Base-by-base conservation (phyloP, 2,113 vertebrate species). In the Indicator maculatus region DNA sequence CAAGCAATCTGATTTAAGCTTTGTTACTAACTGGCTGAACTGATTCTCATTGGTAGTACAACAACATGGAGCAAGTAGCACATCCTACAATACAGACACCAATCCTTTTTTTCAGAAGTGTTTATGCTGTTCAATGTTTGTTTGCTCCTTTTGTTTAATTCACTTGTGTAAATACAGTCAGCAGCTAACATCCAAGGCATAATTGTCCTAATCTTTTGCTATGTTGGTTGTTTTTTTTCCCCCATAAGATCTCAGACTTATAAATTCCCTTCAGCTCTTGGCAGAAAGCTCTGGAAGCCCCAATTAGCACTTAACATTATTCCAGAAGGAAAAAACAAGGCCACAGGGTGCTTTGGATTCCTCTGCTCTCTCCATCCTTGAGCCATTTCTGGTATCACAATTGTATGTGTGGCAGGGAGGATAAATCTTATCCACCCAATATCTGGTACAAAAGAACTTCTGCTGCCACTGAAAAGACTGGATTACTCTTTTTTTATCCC, bases 101-200 rank as follows among this genome's bases (percentile, higher is more conserved):
- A 50, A 12, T 21, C 58, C 0, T 24, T 72, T 56, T 86, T 36
- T 13, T 21, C 45, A 36, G 23, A 71, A 74, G n/a, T 27, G 3
- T 70, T 86, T 76, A 66, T 79, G 27, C 3, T n/a, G 4, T 53
- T 80, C 39, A 61, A 12, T 39, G 15, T 71, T 76, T 94, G 13
- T 77, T 85, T 92, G 59, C 77, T 93, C 23, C 26, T 83, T 72
- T 33, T 67, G 55, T 86, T 91, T 90, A 74, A 67, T 75, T 86
- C 18, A 60, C n/a, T 69, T 67, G 8, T 65, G 18, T 86, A 96
- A 95, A 94, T 65, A 64, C 79, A 83, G 53, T 44, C 55, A 91
- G 36, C 58, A 93, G 72, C 28, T 74, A 71, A 38, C 53, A 75
- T 30, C 27, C 56, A 93, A 89, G 52, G 73, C 33, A n/a, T 33